Evolutionary conservation across 2,888 invertebrate genomes (phyloP).

Genomic region (Agrochola litura): DNA sequence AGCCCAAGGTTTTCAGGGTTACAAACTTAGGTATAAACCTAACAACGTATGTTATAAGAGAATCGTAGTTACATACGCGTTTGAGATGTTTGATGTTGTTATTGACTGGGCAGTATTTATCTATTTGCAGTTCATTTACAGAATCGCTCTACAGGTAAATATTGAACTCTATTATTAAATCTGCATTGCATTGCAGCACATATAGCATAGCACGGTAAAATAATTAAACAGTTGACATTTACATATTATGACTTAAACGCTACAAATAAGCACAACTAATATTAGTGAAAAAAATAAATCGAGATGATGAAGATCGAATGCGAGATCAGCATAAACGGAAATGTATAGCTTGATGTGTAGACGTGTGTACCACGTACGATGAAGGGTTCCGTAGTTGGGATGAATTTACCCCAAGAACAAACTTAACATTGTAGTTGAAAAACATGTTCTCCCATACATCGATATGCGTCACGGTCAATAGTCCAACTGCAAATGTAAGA

Average conservation of each 20-base stretch:
- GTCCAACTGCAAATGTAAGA: not conserved
- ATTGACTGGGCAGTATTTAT: not conserved
- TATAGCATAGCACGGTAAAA: not conserved
- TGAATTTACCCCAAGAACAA: not conserved
- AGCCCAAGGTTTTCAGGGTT: no score
- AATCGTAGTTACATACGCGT: no score
- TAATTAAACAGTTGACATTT: not conserved
- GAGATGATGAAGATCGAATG: no score
- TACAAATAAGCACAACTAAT: no score
- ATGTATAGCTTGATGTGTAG: no score
- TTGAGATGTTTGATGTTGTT: no score
- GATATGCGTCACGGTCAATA: not conserved
- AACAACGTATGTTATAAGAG: no score
- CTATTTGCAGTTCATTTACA: not conserved
- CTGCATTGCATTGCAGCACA: not conserved
- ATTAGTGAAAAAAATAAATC: not conserved
- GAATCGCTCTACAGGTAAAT: not conserved
- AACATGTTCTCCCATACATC: not conserved
- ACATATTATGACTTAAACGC: not conserved
- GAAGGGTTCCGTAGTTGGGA: not conserved
- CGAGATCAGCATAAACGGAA: no score
- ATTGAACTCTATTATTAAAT: not conserved
- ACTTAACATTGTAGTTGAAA: not conserved
- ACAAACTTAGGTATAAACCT: no score
- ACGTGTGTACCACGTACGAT: not conserved